Base-by-base conservation (phyloP, 2,797 vertebrate genomes). In the Paramormyrops hopkinsi region DNA sequence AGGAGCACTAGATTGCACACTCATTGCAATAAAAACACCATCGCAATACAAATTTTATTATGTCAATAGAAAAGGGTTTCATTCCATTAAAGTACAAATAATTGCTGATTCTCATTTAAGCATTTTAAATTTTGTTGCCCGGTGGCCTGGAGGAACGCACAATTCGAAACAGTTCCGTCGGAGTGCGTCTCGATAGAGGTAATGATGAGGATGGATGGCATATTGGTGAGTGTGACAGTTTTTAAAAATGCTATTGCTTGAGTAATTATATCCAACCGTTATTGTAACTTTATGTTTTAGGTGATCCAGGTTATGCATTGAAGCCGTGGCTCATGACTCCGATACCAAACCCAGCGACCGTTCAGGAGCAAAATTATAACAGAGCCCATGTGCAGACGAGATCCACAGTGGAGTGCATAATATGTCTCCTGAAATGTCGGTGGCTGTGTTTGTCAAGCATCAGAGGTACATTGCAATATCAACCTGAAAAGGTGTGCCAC, bases 331-430 rank as follows among this genome's bases (percentile, higher is more conserved):
- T 53, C 51, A 53, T 54, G 51, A 12, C 22, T 29, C 22, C 19
- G 83, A 48, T 85, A 85, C 48, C 46, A 51, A 85, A 85, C 11
- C 82, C 22, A 51, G 82, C 11, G 11, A 85, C 82, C 44, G 41
- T 19, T 46, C 82, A 84, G 82, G 82, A 84, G 46, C 44, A 46
- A 50, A 84, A 50, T 84, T 84, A 84, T 50, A 84, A 84, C 82
- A 46, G 46, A 84, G 82, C 82, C 76, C 76, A 83, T 83, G 76
- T 14, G 19, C 33, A 46, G 29, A 33, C 76, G 14, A 83, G 76
- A 46, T 83, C 41, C 46, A 85, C 82, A 48, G 44, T 46, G 44
- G 73, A 79, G 8, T 12, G 4, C 12, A 33, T 33, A 37, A 37
- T 53, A 17, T 14, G 14, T 53, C 51, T 53, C 51, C 44, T 46